Evolutionary conservation across 1,140 invertebrate species (phyloP), one percentile per base, ranked within the genome.

Genomic region (Holcopasites calliopsidis): DNA sequence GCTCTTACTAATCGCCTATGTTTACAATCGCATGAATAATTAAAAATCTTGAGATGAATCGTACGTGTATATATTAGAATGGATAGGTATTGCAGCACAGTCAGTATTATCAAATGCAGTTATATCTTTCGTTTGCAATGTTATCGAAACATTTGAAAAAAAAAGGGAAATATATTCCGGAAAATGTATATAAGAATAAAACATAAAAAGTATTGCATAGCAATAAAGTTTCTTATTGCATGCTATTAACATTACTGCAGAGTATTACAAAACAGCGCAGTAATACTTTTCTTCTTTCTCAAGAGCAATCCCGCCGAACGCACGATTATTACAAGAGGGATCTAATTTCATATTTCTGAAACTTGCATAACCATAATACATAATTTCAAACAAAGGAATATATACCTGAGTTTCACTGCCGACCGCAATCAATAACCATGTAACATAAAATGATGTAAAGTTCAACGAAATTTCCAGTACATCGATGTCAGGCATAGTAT

Each of bases 401-500:
- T 3, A 44, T 18, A 57, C 3, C 44, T 10, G 6, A 21, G 11
- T 62, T 42, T 75, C 16, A 54, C 7, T n/a, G 2, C 38, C 10
- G 18, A 60, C 5, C 3, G 26, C 0, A 4, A n/a, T n/a, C 3
- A 31, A 28, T 21, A 26, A 0, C 0, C 18, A 7, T 47, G 35
- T 8, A 60, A 10, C n/a, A 11, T 16, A 2, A 31, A 11, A 38
- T 0, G 1, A 31, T 13, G 26, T n/a, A 60, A 50, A 75, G 66
- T 21, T 35, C 49, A 57, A 71, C 64, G 38, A 13, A 50, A 21
- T 69, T 47, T 79, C 47, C n/a, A 13, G 23, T 71, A 49, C 60
- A 40, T 60, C 72, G 79, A 78, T 80, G 50, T 80, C 49, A 75
- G n/a, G n/a, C 16, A 62, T 70, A 44, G 52, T 35, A 35, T 11